Conservation (phyloP, 2,113 vertebrate genomes). For the Hemiprocne comata region DNA sequence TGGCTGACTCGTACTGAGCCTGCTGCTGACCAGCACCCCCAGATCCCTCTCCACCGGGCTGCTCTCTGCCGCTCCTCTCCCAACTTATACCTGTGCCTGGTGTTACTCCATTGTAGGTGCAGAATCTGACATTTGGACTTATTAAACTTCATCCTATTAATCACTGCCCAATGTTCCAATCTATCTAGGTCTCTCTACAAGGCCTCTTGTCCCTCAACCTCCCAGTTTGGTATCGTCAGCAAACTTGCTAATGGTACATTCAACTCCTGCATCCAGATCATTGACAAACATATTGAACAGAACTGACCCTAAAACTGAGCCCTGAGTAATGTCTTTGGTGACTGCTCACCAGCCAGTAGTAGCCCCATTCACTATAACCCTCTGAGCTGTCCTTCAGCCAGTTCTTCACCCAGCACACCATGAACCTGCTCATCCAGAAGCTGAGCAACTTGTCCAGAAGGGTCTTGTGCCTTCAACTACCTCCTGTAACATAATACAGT, state of each 20-base stretch:
- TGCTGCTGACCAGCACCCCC: too few species aligned
- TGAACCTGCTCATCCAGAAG: neutral
- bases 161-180: neutral
- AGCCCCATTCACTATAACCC: neutral
- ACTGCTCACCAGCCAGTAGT: rapidly evolving
- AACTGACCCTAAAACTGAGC: neutral
- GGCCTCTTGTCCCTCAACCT: too few species aligned
- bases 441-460: neutral
- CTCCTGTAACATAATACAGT: neutral
- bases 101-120: neutral
- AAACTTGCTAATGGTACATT: neutral
- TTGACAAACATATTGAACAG: neutral
- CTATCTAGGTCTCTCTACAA: neutral
- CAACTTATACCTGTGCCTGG: neutral
- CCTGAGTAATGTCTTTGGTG: neutral
- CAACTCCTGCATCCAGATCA: neutral
- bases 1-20: too few species aligned
- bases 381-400: neutral
- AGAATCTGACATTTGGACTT: rapidly evolving
- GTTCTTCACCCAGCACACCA: neutral
- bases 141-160: neutral
- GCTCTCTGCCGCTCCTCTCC: neutral
- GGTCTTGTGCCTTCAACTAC: neutral
- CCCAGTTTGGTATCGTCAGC: too few species aligned
- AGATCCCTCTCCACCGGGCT: too few species aligned